These are phyloP conservation scores for Melanostoma mellinum DNA, from an alignment of 2,888 invertebrate genomes.

Conservation along the genomic window DNA sequence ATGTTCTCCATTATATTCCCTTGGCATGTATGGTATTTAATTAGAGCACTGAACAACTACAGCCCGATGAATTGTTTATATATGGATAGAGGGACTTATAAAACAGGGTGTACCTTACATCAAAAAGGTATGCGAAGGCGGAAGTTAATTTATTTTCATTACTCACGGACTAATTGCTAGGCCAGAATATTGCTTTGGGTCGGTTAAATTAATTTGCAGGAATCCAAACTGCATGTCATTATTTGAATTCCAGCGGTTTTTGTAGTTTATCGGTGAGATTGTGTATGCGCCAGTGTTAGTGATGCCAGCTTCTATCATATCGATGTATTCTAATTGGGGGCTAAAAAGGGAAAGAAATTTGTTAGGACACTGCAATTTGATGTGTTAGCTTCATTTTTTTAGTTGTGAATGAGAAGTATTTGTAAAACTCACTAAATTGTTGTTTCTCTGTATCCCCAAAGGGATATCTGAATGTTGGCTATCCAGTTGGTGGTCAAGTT, in stretches of 20 bases:
- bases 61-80: too few species aligned
- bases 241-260: slow-evolving; percentile 87
- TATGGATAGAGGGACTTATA: background rate
- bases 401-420: background rate
- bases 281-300: slow-evolving; percentile 88
- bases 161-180: slow-evolving; percentile 89
- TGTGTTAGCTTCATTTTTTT: background rate
- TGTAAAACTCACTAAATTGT: slow-evolving; percentile 84
- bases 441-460: slow-evolving; percentile 95
- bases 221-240: slow-evolving; percentile 93
- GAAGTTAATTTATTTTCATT: slow-evolving; percentile 58
- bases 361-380: slow-evolving; percentile 14
- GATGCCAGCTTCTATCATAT: slow-evolving; percentile 86
- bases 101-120: background rate
- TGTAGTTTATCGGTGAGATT: slow-evolving; percentile 89
- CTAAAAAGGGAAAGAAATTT: slow-evolving; percentile 74
- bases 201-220: slow-evolving; percentile 92
- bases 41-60: too few species aligned
- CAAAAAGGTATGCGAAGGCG: background rate
- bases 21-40: too few species aligned
- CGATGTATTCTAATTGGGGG: slow-evolving; percentile 92
- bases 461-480: slow-evolving; percentile 89
- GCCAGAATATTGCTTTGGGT: slow-evolving; percentile 86
- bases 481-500: slow-evolving; percentile 92
- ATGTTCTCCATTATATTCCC: too few species aligned